phyloP scores from a whole-genome alignment of 1,140 invertebrate genomes.

The Globodera ellingtonae region DNA sequence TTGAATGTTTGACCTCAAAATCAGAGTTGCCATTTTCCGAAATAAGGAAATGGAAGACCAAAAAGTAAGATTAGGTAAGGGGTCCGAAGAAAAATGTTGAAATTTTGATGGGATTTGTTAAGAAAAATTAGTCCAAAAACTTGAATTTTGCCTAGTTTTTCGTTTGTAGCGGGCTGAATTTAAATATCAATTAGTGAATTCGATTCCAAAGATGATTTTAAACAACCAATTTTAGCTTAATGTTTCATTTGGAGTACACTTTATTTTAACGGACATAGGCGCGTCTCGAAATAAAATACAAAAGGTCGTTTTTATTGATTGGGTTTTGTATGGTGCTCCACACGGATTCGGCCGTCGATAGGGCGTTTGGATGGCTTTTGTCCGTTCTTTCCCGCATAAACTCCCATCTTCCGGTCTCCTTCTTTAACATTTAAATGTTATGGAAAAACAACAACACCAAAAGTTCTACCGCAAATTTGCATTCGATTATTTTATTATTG shows the following conservation, averaged over 20 bases:
- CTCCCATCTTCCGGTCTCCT: constrained; percentile 76
- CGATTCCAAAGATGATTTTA: no score
- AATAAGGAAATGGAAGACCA: no score
- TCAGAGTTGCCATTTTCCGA: no score
- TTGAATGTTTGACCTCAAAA: no score
- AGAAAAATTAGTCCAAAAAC: no score
- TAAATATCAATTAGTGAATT: no score
- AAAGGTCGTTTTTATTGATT: constrained; percentile 44
- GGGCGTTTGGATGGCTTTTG: constrained; percentile 87
- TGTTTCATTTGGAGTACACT: background rate
- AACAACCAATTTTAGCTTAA: no score
- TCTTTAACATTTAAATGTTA: constrained; percentile 5
- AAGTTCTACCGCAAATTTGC: constrained; percentile 71
- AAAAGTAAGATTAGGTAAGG: no score
- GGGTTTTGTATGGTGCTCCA: constrained; percentile 54
- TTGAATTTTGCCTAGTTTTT: no score
- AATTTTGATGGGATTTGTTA: no score
- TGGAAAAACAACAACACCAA: constrained; percentile 62
- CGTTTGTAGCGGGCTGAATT: no score
- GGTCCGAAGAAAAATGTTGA: no score
- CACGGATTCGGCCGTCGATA: constrained; percentile 54
- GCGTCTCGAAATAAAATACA: constrained; percentile 40
- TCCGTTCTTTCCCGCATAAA: constrained; percentile 95
- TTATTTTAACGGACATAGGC: background rate
- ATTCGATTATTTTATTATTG: constrained; percentile 94